phyloP scores from a whole-genome alignment of 2,888 invertebrate genomes.

The Dryobotodes eremita region DNA sequence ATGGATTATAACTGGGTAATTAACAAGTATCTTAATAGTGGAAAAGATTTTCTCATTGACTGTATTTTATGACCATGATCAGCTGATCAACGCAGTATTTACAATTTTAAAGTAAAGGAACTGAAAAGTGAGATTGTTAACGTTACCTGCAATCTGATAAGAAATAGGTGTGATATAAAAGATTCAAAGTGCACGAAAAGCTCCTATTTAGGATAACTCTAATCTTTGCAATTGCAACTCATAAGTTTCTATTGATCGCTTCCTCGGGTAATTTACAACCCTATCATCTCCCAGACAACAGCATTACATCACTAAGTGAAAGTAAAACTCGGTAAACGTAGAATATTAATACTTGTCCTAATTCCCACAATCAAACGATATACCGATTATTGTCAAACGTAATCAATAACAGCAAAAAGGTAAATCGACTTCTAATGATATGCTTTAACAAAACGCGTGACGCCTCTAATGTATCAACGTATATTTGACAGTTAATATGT shows the following conservation, averaged over 20 bases:
- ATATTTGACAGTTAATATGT: conserved; percentile 84
- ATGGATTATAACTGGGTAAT: conserved; percentile 20
- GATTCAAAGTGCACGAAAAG: neutral
- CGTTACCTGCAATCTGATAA: neutral
- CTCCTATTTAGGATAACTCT: neutral
- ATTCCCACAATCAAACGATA: conserved; percentile 78
- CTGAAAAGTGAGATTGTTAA: neutral
- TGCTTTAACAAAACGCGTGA: conserved; percentile 82
- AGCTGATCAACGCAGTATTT: neutral
- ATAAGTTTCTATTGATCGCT: conserved; percentile 27
- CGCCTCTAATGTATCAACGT: conserved; percentile 79
- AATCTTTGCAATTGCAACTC: neutral
- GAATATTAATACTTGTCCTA: conserved; percentile 70
- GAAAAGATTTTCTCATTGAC: conserved; percentile 1
- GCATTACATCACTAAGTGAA: conserved; percentile 64
- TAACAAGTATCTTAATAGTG: conserved; percentile 21
- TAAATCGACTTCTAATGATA: conserved; percentile 85
- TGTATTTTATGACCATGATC: conserved; percentile 17
- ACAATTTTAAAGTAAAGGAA: neutral
- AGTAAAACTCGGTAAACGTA: conserved; percentile 65
- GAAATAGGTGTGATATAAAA: neutral
- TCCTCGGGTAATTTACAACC: conserved; percentile 23
- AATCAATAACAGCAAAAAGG: conserved; percentile 82
- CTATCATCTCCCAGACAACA: conserved; percentile 32
- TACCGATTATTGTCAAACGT: conserved; percentile 82